phyloP scores from a whole-genome alignment of 2,797 vertebrate species.

The Helarctos malayanus region DNA sequence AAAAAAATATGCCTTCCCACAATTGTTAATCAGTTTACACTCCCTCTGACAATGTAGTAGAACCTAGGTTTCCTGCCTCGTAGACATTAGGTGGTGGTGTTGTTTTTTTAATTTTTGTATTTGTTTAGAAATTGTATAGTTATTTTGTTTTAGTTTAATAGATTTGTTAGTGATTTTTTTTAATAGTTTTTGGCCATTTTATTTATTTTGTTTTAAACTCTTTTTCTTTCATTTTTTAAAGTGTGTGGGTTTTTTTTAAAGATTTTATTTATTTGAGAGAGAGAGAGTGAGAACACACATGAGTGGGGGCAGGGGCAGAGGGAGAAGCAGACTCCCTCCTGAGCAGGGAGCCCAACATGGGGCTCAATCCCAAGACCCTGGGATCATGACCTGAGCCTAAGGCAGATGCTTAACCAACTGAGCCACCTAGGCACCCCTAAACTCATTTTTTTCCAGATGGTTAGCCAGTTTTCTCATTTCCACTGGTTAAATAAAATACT shows the following conservation, averaged over 20 bases:
- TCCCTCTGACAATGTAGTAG: neutral
- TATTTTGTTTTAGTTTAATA: constrained; percentile 31
- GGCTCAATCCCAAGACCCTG: neutral
- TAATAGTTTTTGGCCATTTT: neutral
- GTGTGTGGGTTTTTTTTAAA: too few species aligned
- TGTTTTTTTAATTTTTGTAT: neutral
- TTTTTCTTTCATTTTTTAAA: too few species aligned
- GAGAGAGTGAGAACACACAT: too few species aligned
- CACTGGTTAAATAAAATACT: neutral
- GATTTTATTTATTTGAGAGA: too few species aligned
- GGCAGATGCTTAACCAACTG: neutral
- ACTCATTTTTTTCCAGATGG: neutral
- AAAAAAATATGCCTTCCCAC: neutral
- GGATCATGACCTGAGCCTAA: neutral
- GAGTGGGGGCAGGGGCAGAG: too few species aligned
- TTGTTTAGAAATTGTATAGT: constrained; percentile 25
- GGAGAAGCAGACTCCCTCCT: neutral
- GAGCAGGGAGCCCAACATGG: neutral
- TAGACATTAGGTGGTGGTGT: neutral
- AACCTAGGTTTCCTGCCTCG: neutral
- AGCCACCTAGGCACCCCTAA: neutral
- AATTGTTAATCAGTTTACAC: neutral
- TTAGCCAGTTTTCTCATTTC: neutral
- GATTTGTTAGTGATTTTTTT: neutral
- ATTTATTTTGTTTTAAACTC: neutral